Evolutionary conservation across 2,797 vertebrate genomes (phyloP).

Genomic region (Falco rusticolus): DNA sequence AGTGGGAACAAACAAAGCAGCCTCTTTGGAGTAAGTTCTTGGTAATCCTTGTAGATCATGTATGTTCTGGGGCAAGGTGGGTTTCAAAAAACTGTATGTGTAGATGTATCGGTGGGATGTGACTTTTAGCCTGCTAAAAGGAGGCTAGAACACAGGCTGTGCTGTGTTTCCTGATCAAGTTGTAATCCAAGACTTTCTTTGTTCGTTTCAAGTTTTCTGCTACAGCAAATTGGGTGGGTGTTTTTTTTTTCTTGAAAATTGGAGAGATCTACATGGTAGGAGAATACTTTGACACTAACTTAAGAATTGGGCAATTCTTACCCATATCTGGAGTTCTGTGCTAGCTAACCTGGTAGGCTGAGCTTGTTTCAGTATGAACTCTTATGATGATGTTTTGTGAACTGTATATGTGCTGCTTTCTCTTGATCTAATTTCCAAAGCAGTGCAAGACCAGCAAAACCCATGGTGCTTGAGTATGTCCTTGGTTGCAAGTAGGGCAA

Average conservation of each 20-base stretch:
- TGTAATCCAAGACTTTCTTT: background rate
- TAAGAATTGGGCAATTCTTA: background rate
- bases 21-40: background rate
- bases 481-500: background rate
- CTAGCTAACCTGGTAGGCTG: background rate
- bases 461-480: background rate
- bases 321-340: background rate
- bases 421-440: background rate
- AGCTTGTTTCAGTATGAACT: background rate
- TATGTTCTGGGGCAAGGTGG: background rate
- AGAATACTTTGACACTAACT: background rate
- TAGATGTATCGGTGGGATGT: background rate
- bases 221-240: fast-evolving
- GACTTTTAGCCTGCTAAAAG: background rate
- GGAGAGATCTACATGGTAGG: background rate
- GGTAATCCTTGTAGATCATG: background rate
- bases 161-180: background rate
- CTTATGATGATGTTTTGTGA: background rate
- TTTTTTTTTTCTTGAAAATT: background rate
- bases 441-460: background rate
- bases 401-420: background rate
- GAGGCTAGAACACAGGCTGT: background rate
- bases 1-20: background rate
- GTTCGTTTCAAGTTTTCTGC: background rate
- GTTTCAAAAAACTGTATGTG: background rate